These are phyloP conservation scores for Mesorhabditis spiculigera DNA, from an alignment of 2,888 invertebrate genomes.

Conservation along the genomic window DNA sequence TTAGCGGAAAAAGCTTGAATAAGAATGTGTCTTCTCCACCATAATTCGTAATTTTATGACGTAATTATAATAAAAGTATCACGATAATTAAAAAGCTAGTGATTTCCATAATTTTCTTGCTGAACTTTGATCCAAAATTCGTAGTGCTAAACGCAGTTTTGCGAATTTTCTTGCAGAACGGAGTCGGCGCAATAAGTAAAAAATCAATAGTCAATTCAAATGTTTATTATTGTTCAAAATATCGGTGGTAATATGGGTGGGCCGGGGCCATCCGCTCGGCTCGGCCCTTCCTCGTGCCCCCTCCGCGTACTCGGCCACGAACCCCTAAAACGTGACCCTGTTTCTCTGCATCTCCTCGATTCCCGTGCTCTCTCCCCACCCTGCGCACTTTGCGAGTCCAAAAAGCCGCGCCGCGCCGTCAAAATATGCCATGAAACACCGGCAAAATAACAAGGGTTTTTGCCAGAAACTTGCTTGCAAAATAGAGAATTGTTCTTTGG, in stretches of 20 bases:
- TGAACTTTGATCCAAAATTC: too few species aligned
- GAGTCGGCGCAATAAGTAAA: background rate
- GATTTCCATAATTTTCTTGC: too few species aligned
- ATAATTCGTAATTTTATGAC: too few species aligned
- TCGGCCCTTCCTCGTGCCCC: conserved; percentile 17
- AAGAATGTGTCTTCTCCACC: too few species aligned
- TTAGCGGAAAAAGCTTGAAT: too few species aligned
- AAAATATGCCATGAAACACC: background rate
- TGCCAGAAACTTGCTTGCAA: background rate
- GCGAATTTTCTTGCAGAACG: too few species aligned
- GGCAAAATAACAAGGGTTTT: background rate
- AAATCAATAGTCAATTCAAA: conserved; percentile 3
- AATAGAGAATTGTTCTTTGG: too few species aligned
- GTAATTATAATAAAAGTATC: too few species aligned
- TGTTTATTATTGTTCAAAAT: conserved; percentile 7
- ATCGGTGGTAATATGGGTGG: conserved; percentile 11
- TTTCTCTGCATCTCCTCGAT: too few species aligned
- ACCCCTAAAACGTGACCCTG: conserved; percentile 25
- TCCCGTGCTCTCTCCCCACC: too few species aligned
- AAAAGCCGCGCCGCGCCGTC: background rate
- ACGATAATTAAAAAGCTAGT: too few species aligned
- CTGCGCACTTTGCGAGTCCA: background rate
- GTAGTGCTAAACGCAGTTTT: too few species aligned
- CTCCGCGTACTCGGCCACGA: conserved; percentile 47
- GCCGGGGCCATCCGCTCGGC: conserved; percentile 10